Base-by-base conservation (phyloP, 2,113 vertebrate genomes). In the Nicator chloris region DNA sequence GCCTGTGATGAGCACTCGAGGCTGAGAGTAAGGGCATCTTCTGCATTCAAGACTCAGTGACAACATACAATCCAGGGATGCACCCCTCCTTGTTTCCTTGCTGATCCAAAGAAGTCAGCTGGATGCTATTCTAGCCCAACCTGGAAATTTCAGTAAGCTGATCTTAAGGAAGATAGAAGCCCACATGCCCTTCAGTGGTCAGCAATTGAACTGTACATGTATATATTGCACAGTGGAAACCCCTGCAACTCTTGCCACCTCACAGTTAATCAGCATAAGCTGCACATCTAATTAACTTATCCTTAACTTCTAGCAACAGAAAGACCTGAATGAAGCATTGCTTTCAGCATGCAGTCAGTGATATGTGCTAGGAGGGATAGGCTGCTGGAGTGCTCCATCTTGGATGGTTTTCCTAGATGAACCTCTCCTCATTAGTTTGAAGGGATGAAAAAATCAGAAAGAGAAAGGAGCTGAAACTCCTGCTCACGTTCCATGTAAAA, bases 281-380 rank as follows among this genome's bases (percentile, higher is more conserved):
- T 1, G 51, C 82, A 86, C 33, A 39, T 86, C 92, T 92, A 92
- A 95, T 94, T 90, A 73, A 91, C 73, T 93, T 92, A 71, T 76
- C 51, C 66, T 86, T 40, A 85, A 81, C 49, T 94, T 93, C 28
- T 27, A 85, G 71, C 56, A 72, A 82, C 31, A 53, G 56, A 26
- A 75, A 61, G 54, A 66, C 65, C 37, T 84, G 64, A 91, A 68
- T 47, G 65, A 72, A 65, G 88, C 63, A 90, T 88, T 57, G 65
- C 69, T 83, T 82, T 42, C n/a, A 64, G 60, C 69, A 88, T 0
- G 0, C 26, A 77, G 42, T 39, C 88, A 76, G 53, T 42, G 61
- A 27, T 11, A 27, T 2, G 20, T 2, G 15, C 6, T 54, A 15
- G n/a, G n/a, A n/a, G n/a, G n/a, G n/a, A n/a, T n/a, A n/a, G 51